Conservation (phyloP, 2,113 vertebrate species). For the Nerophis ophidion region DNA sequence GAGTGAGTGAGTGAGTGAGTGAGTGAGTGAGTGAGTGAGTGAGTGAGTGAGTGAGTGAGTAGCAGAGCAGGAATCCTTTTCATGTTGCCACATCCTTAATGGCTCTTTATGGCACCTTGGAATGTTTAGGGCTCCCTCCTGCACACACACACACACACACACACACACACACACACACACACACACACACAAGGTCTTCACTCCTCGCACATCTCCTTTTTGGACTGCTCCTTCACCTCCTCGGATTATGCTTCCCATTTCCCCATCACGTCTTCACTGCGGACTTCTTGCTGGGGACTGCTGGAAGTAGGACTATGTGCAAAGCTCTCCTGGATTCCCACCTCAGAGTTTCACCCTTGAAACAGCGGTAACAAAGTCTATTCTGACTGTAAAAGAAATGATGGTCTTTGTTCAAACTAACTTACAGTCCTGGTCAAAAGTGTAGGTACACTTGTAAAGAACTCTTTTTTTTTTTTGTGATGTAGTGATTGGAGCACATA, state of each 20-base stretch:
- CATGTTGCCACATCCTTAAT: slow-evolving; percentile 66
- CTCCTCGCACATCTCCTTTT: slow-evolving; percentile 21
- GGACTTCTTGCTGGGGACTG: background rate
- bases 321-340: slow-evolving; percentile 11
- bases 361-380: slow-evolving; percentile 21
- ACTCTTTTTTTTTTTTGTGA: too few species aligned
- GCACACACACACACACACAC: slow-evolving; percentile 46
- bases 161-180: slow-evolving; percentile 43
- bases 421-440: too few species aligned
- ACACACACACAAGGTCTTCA: slow-evolving; percentile 42
- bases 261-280: background rate
- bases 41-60: too few species aligned
- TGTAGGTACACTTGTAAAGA: too few species aligned
- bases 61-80: slow-evolving; percentile 63
- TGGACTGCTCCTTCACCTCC: background rate
- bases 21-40: too few species aligned
- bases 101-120: slow-evolving; percentile 70
- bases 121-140: slow-evolving; percentile 72
- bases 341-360: slow-evolving; percentile 17
- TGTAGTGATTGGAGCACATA: too few species aligned
- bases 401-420: background rate
- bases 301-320: slow-evolving; percentile 2
- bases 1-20: too few species aligned
- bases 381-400: background rate
- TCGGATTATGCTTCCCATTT: slow-evolving; percentile 3